Conservation (phyloP, 2,797 vertebrate species). For the Muraenolepis orangiensis region DNA sequence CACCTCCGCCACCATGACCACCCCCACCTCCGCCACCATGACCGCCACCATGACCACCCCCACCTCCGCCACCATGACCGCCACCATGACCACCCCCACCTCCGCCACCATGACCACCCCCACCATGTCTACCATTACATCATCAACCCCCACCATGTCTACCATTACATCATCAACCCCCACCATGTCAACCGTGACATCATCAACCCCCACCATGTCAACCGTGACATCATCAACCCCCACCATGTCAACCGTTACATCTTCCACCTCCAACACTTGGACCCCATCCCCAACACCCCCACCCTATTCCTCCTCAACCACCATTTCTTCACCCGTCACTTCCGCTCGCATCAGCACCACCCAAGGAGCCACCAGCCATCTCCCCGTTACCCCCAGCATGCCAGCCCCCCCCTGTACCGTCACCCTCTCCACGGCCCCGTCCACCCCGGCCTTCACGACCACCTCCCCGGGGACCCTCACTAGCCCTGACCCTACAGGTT, state of each 20-base stretch:
- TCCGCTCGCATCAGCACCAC: conserved; percentile 37
- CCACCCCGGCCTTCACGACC: not conserved
- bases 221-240: conserved; percentile 23
- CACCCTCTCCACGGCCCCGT: not conserved
- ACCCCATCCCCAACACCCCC: conserved; percentile 20
- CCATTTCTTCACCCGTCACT: conserved; percentile 24
- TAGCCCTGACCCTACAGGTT: conserved; percentile 20
- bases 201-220: conserved; percentile 21
- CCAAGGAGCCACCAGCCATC: conserved; percentile 47
- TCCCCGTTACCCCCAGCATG: conserved; percentile 13
- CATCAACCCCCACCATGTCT: conserved; percentile 6
- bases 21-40: conserved; percentile 15
- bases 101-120: conserved; percentile 17
- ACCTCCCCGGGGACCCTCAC: conserved; percentile 20
- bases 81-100: conserved; percentile 15
- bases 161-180: conserved; percentile 10
- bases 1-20: conserved; percentile 9
- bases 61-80: conserved; percentile 17
- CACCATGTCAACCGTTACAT: conserved; percentile 9
- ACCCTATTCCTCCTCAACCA: conserved; percentile 15
- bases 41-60: conserved; percentile 20
- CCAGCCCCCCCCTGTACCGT: conserved; percentile 10
- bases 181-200: conserved; percentile 17
- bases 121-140: conserved; percentile 10
- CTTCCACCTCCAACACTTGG: conserved; percentile 19